phyloP scores from a whole-genome alignment of 1,140 invertebrate species.

The Daktulosphaira vitifoliae region DNA sequence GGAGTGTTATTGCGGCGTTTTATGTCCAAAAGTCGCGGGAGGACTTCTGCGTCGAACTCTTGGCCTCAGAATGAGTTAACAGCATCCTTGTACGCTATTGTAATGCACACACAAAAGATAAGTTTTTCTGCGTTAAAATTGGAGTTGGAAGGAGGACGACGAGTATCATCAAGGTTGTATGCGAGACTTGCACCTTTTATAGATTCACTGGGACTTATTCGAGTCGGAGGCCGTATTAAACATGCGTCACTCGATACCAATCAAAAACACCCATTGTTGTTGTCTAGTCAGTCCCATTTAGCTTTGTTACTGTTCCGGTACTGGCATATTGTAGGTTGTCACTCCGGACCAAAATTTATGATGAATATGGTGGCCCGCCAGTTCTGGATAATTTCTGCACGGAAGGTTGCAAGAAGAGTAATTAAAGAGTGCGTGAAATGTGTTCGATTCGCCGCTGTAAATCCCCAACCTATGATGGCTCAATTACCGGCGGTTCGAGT shows the following conservation, averaged over 20 bases:
- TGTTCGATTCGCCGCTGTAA: not conserved
- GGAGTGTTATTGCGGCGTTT: too few species aligned
- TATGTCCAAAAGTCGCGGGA: too few species aligned
- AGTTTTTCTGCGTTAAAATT: too few species aligned
- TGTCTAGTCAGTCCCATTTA: not conserved
- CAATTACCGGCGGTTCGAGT: constrained; percentile 40
- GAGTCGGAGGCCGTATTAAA: not conserved
- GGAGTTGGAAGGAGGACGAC: not conserved
- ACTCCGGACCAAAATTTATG: not conserved
- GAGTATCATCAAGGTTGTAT: not conserved
- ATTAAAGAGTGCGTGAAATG: constrained; percentile 40
- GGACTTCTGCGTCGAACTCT: too few species aligned
- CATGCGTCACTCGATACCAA: not conserved
- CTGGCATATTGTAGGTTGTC: not conserved
- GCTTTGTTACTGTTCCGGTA: not conserved
- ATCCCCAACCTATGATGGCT: constrained; percentile 38
- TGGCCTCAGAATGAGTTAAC: too few species aligned
- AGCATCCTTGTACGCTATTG: too few species aligned
- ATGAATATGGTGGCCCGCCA: too few species aligned
- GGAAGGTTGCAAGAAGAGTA: constrained; percentile 34
- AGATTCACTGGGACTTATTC: not conserved
- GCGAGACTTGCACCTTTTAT: not conserved
- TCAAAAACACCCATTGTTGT: not conserved
- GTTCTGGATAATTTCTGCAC: constrained; percentile 41
- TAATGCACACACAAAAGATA: too few species aligned